Evolutionary conservation across 2,888 invertebrate genomes (phyloP), one percentile per base, ranked within the genome.

Genomic region (Lysandra coridon): DNA sequence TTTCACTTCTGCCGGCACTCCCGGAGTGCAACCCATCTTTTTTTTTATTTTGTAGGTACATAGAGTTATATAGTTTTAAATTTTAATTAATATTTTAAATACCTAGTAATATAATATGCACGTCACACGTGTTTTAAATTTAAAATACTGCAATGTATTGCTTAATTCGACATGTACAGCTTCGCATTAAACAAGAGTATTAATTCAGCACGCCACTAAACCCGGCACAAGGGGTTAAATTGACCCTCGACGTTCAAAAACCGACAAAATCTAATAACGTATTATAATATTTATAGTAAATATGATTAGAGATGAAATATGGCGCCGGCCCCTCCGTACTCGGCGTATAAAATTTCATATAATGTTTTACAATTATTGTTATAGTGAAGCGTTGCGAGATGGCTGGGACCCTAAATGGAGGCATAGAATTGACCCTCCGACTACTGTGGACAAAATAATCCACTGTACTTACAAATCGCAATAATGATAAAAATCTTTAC

Each of bases 261-360:
- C 85, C 85, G 85, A 85, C 85, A 86, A 44, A 85, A 84, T 86
- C 83, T 83, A 84, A 86, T 85, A 83, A 83, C 80, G 82, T 81
- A 83, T 80, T 83, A 82, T 85, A 84, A 84, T 85, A 84, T 85
- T 86, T 84, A 85, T 86, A 86, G 86, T 87, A 88, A 88, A 87
- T 86, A 87, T 83, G 85, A 85, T 86, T 86, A 84, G 79, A 82
- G 79, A 81, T 85, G 84, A 86, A 84, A 84, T 85, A 86, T 85
- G 79, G 83, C 80, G 37, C 23, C 17, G 76, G 30, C 57, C 75
- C 75, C 75, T 75, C 57, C 30, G 44, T 5, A 10, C 40, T 6
- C 44, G 49, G 33, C 53, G 76, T 76, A 57, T 76, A 57, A 33
- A 33, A n/a, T 76, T 76, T 57, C 76, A 76, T 23, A 40, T 74